Evolutionary conservation across 92 coral and sea anemone genomes (phyloP), one percentile per base, ranked within the genome.

Genomic region (Zoanthus solanderi): DNA sequence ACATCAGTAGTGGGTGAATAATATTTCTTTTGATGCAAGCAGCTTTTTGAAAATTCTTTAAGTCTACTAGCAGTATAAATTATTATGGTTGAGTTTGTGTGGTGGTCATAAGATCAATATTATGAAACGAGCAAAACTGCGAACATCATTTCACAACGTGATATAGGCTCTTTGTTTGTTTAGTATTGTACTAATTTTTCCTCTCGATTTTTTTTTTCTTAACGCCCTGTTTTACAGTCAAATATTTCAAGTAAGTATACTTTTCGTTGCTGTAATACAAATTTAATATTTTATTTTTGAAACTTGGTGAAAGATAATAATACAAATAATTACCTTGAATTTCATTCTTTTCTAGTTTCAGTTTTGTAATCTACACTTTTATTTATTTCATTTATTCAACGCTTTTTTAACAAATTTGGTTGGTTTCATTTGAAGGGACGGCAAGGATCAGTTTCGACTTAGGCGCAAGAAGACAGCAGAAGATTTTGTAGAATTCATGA

Each of bases 211-310:
- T 83, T 9, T 9, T 29, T 16, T 23, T 42, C 66, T 46, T 32
- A 12, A 48, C 76, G 66, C 44, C 74, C 30, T 80, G 77, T 7
- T 18, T 63, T 50, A 63, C 94, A 96, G 98, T 94, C 45, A 91
- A 92, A 37, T 96, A 96, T 90, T 96, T 85, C 95, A 96, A 94
- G 98, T 96, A 91, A 94, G 98, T 94, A 31, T 10, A 5, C 11
- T 2, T 50, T 16, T 0, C 67, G 12, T 79, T 44, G 14, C 69
- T 78, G 6, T 29, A 28, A 48, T 16, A 5, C 23, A 63, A 63
- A 8, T 13, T 13, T 63, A 37, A 1, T 0, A 16, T 63, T 63
- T 16, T 63, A 63, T 13, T 63, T 63, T 6, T 37, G 42, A 37
- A 37, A 37, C 3, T 37, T 37, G 2, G 12, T 6, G 42, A 18